Evolutionary conservation across 53 echinoderm and acorn worm genomes (phyloP).

Genomic region (Echinarachnius parma): DNA sequence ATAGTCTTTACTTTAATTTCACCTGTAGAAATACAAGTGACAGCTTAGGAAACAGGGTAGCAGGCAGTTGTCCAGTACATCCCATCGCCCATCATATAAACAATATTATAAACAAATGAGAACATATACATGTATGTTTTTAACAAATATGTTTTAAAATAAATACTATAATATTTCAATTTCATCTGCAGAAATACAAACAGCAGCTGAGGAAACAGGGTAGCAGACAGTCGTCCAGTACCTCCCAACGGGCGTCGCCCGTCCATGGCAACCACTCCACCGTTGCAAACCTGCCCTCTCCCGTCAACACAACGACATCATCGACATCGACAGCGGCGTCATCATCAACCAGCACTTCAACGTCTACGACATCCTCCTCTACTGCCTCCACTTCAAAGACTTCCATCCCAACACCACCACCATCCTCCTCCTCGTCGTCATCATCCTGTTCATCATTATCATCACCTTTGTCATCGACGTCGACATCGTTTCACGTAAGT

Average conservation of each 20-base stretch:
- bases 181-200: slow-evolving; percentile 79
- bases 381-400: slow-evolving; percentile 58
- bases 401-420: slow-evolving; percentile 47
- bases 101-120: too few relatives aligned
- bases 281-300: slow-evolving; percentile 49
- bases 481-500: slow-evolving; percentile 33
- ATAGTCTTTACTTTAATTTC: too few relatives aligned
- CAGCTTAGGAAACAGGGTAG: slow-evolving; percentile 93
- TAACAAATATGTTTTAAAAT: too few relatives aligned
- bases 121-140: too few relatives aligned
- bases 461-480: slow-evolving; percentile 15
- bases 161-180: too few relatives aligned
- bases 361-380: slow-evolving; percentile 11
- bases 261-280: slow-evolving; percentile 94
- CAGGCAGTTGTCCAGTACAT: slow-evolving; percentile 69
- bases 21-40: slow-evolving; percentile 80
- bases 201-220: slow-evolving; percentile 96
- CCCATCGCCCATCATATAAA: slow-evolving; percentile 89
- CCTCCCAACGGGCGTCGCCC: slow-evolving; percentile 84
- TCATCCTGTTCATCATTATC: neutral
- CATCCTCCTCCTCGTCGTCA: slow-evolving; percentile 37
- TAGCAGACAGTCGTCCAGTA: slow-evolving; percentile 73
- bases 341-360: slow-evolving; percentile 15
- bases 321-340: slow-evolving; percentile 44
- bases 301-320: slow-evolving; percentile 42